These are phyloP conservation scores for Muscidifurax raptorellus DNA, from an alignment of 1,140 invertebrate species.

Conservation along the genomic window DNA sequence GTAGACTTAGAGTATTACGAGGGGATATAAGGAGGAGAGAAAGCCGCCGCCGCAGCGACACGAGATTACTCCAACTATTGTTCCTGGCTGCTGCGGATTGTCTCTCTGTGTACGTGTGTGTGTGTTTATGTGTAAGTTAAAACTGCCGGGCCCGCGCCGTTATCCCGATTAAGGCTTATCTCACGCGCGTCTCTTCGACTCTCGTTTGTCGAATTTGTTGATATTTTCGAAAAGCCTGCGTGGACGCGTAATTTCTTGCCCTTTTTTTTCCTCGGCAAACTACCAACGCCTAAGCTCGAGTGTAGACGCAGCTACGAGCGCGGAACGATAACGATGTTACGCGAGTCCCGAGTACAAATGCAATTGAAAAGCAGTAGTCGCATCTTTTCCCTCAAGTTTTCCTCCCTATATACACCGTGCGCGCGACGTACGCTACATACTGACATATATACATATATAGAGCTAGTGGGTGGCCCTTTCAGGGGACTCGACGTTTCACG, in stretches of 20 bases:
- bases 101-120: neutral
- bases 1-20: constrained; percentile 47
- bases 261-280: neutral
- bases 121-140: neutral
- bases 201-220: constrained; percentile 27
- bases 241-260: neutral
- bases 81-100: constrained; percentile 3
- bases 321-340: constrained; percentile 30
- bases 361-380: constrained; percentile 39
- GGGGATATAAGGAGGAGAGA: constrained; percentile 41
- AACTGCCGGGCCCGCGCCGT: neutral
- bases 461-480: neutral
- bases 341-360: constrained; percentile 37
- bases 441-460: neutral
- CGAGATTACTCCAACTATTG: constrained; percentile 52
- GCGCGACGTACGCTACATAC: neutral
- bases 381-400: constrained; percentile 32
- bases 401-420: too few relatives aligned
- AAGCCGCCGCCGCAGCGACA: constrained; percentile 36
- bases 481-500: constrained; percentile 62
- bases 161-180: constrained; percentile 49
- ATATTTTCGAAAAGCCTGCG: neutral
- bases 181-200: neutral
- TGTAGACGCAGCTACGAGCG: constrained; percentile 4
- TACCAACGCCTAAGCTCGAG: neutral